Conservation (phyloP, 1,140 invertebrate genomes). For the Sinonovacula constricta region DNA sequence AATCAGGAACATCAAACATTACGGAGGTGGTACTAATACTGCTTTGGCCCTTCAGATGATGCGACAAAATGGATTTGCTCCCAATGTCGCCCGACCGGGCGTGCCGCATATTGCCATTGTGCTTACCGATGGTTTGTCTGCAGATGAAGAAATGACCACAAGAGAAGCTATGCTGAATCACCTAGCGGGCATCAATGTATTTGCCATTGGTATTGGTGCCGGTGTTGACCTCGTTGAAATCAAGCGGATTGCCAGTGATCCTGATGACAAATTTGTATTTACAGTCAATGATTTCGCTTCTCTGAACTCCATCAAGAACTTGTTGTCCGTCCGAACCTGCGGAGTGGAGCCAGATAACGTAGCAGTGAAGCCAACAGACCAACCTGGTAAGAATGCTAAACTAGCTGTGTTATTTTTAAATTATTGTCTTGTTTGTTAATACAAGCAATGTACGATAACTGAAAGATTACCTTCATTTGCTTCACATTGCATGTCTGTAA, state of each 20-base stretch:
- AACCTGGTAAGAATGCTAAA: slow-evolving; percentile 51
- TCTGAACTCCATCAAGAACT: slow-evolving; percentile 66
- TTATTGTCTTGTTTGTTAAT: too few relatives aligned
- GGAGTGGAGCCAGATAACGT: slow-evolving; percentile 38
- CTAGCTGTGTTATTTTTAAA: too few relatives aligned
- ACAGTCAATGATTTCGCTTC: slow-evolving; percentile 61
- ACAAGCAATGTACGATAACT: too few relatives aligned
- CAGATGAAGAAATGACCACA: slow-evolving; percentile 50
- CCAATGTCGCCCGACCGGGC: slow-evolving; percentile 34
- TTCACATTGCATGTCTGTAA: too few relatives aligned
- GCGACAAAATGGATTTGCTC: slow-evolving; percentile 48
- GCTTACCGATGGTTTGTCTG: slow-evolving; percentile 71
- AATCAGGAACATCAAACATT: slow-evolving; percentile 52
- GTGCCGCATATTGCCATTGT: slow-evolving; percentile 62
- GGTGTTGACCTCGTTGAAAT: slow-evolving; percentile 61
- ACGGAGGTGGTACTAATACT: slow-evolving; percentile 61
- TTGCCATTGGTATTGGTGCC: slow-evolving; percentile 66
- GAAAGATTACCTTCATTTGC: too few relatives aligned
- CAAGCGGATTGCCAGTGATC: slow-evolving; percentile 57
- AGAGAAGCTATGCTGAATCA: slow-evolving; percentile 56
- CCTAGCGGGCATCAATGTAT: slow-evolving; percentile 57
- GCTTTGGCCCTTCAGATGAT: slow-evolving; percentile 58
- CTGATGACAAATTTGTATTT: slow-evolving; percentile 58
- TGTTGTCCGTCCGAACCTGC: slow-evolving; percentile 65
- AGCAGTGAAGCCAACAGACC: slow-evolving; percentile 12